Conservation (phyloP, 1,140 invertebrate species). For the Hyles vespertilio region DNA sequence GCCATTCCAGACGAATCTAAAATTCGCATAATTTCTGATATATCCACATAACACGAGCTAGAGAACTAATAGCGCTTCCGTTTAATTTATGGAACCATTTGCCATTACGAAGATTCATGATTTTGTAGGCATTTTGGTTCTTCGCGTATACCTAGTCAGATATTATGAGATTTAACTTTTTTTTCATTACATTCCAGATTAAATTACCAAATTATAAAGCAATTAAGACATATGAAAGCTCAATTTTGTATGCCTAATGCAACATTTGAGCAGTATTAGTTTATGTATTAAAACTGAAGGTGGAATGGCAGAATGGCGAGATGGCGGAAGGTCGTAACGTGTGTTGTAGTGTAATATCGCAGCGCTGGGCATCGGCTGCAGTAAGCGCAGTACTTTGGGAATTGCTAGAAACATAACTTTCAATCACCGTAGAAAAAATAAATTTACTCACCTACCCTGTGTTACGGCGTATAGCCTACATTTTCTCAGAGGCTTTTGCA, state of each 20-base stretch:
- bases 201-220: slow-evolving; percentile 1
- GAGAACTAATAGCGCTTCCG: slow-evolving; percentile 3
- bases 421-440: slow-evolving; percentile 49
- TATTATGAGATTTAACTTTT: not conserved
- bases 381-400: slow-evolving; percentile 50
- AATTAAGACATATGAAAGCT: too few relatives aligned
- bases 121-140: slow-evolving; percentile 5
- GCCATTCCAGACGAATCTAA: too few relatives aligned
- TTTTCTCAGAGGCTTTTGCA: slow-evolving; percentile 44
- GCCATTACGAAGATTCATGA: slow-evolving; percentile 14
- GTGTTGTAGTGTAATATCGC: slow-evolving; percentile 1
- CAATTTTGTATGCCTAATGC: too few relatives aligned
- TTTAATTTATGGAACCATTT: slow-evolving; percentile 12
- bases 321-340: not conserved
- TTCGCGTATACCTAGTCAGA: not conserved
- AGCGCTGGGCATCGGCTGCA: slow-evolving; percentile 34
- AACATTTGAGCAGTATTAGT: too few relatives aligned
- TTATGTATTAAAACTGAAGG: too few relatives aligned
- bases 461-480: slow-evolving; percentile 37
- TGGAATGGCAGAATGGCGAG: too few relatives aligned
- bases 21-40: slow-evolving; percentile 4
- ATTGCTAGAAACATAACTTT: slow-evolving; percentile 41
- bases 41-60: not conserved
- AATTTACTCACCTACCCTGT: slow-evolving; percentile 18
- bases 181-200: too few relatives aligned